Percentiles rank a stretch among this genome's conserved stretches.
Evolutionary conservation across 1,140 invertebrate genomes (phyloP).

Genomic region (Brachionus angularis): DNA sequence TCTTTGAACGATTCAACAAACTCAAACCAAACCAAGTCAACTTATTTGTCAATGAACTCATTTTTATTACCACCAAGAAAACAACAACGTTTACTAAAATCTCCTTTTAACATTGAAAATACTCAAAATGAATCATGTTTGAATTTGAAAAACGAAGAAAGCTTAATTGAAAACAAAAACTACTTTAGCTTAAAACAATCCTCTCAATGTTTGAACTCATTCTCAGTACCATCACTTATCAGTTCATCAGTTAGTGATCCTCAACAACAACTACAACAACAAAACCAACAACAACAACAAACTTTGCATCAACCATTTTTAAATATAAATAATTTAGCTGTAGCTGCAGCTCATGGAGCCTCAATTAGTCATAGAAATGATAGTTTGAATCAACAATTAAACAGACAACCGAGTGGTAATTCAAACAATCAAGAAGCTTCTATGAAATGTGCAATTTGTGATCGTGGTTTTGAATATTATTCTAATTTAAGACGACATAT

Average conservation of each 20-base stretch:
- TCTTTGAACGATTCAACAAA: neutral
- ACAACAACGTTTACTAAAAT: slow-evolving; percentile 28
- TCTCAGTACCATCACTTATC: slow-evolving; percentile 10
- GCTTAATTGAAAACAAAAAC: neutral
- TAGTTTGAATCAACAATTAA: no score
- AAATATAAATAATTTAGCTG: no score
- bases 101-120: slow-evolving; percentile 3
- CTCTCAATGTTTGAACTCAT: neutral
- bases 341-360: no score
- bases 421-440: slow-evolving; percentile 15
- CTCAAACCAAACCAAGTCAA: neutral
- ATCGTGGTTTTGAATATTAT: slow-evolving; percentile 42
- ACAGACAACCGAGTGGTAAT: no score
- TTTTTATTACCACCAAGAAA: slow-evolving; percentile 21
- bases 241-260: no score
- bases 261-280: slow-evolving; percentile 1
- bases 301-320: no score
- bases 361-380: no score
- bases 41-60: slow-evolving; percentile 14
- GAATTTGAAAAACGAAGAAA: no score
- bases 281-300: no score
- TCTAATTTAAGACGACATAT: slow-evolving; percentile 39
- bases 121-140: no score
- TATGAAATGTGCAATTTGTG: slow-evolving; percentile 43
- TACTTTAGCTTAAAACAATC: neutral